Evolutionary conservation across 2,888 invertebrate species (phyloP).

Genomic region (Meloe dianella): DNA sequence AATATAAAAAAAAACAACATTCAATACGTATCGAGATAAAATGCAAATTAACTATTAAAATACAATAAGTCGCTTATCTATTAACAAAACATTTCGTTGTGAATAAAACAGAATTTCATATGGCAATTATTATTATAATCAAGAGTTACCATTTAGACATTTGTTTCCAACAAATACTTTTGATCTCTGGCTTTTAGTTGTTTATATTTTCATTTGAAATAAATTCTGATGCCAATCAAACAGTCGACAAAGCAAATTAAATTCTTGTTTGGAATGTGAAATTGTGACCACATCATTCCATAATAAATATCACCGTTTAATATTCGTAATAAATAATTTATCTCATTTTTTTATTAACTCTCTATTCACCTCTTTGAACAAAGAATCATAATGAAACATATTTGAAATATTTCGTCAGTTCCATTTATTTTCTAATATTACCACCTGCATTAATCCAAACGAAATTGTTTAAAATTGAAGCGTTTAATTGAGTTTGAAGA

Average conservation of each 20-base stretch:
- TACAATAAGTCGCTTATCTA: constrained; percentile 1
- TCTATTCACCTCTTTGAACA: too few species aligned
- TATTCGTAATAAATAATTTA: too few species aligned
- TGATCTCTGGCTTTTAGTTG: too few species aligned
- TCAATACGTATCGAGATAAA: neutral
- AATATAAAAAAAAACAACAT: constrained; percentile 6
- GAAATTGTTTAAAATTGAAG: neutral
- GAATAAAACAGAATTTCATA: neutral
- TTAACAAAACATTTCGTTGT: neutral
- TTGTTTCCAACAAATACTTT: too few species aligned
- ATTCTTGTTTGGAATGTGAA: neutral
- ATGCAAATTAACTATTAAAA: constrained; percentile 15
- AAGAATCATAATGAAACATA: neutral
- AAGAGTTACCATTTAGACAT: too few species aligned
- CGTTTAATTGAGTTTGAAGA: neutral
- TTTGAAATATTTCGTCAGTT: neutral
- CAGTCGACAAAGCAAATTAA: neutral
- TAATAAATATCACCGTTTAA: too few species aligned
- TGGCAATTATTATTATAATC: neutral
- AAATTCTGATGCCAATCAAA: neutral
- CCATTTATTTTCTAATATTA: neutral
- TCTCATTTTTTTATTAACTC: too few species aligned
- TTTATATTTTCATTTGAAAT: neutral
- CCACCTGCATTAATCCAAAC: neutral
- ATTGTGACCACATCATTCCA: too few species aligned